Conservation (phyloP, 1,140 invertebrate genomes). For the Helicoverpa zea region DNA sequence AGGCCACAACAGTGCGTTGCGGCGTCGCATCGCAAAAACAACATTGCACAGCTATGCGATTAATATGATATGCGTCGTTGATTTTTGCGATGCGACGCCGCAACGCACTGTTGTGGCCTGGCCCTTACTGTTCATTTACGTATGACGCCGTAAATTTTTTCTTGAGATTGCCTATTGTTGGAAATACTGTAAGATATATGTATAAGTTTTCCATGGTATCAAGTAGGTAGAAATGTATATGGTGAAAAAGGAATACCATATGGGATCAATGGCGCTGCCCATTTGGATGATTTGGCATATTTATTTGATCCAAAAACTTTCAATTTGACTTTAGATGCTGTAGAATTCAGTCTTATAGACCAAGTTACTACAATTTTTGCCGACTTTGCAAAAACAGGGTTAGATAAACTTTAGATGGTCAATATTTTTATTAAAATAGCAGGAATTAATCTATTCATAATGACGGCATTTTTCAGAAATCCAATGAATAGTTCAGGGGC, state of each 20-base stretch:
- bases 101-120: no score
- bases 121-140: slow-evolving; percentile 72
- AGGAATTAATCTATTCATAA: background rate
- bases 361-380: slow-evolving; percentile 78
- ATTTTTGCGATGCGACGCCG: no score
- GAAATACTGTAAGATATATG: slow-evolving; percentile 29
- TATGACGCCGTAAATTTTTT: slow-evolving; percentile 69
- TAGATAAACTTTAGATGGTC: slow-evolving; percentile 25
- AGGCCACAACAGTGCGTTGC: no score
- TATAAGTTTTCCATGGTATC: slow-evolving; percentile 54
- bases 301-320: slow-evolving; percentile 51
- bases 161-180: slow-evolving; percentile 57
- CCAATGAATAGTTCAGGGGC: slow-evolving; percentile 49
- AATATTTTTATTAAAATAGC: no score
- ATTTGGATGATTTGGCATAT: slow-evolving; percentile 61
- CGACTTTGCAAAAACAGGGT: slow-evolving; percentile 84
- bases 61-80: no score
- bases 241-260: slow-evolving; percentile 19
- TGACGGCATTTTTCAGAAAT: slow-evolving; percentile 35
- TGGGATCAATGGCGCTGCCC: slow-evolving; percentile 47
- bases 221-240: slow-evolving; percentile 49
- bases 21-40: no score
- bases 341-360: slow-evolving; percentile 64
- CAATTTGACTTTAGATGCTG: slow-evolving; percentile 46
- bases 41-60: no score